phyloP scores from a whole-genome alignment of 2,888 invertebrate species.

The Hetaerina titia region DNA sequence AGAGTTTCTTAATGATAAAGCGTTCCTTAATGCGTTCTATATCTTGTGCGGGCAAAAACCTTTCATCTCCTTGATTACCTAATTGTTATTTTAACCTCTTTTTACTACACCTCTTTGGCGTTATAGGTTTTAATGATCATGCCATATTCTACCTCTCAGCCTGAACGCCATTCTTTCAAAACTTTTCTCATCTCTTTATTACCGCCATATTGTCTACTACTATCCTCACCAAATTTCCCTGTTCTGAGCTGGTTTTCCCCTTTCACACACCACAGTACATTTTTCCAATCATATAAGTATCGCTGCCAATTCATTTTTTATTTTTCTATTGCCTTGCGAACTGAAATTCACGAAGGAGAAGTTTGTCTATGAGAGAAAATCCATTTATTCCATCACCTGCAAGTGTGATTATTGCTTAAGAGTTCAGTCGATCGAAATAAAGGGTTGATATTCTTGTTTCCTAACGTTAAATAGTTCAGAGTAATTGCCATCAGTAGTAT shows the following conservation, averaged over 20 bases:
- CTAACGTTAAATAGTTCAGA: no score
- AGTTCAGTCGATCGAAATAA: neutral
- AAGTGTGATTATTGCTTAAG: neutral
- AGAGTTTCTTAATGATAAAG: constrained; percentile 29
- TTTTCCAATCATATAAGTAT: neutral
- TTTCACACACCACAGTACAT: neutral
- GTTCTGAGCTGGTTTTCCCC: neutral
- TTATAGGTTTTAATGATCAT: neutral
- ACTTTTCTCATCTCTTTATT: neutral
- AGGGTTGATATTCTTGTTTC: no score
- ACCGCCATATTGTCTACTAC: neutral
- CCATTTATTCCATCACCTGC: neutral
- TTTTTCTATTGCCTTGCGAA: neutral
- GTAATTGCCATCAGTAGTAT: no score
- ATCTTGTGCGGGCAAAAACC: constrained; percentile 13
- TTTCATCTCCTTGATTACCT: constrained; percentile 30
- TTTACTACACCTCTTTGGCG: constrained; percentile 2
- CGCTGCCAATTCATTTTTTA: neutral
- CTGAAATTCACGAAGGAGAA: neutral
- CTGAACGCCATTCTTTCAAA: neutral
- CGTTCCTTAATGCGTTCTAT: constrained; percentile 1
- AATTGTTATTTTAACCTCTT: neutral
- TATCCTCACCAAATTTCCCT: neutral
- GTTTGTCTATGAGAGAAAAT: neutral
- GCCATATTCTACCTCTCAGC: neutral